Evolutionary conservation across 2,797 vertebrate species (phyloP).

Genomic region (Cephalopachus bancanus): DNA sequence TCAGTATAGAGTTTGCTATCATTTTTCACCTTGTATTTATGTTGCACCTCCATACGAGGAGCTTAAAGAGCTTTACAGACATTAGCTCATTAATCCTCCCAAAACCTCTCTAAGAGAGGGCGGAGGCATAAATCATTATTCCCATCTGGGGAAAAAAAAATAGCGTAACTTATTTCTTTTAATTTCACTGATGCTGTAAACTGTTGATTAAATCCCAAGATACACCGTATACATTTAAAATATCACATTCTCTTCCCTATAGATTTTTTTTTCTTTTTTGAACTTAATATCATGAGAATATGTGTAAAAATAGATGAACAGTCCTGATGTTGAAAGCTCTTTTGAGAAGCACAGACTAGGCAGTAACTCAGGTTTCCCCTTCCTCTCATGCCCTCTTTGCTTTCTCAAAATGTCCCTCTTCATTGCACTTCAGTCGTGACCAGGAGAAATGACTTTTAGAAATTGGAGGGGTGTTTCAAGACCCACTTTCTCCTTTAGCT

Average conservation of each 20-base stretch:
- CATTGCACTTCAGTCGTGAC: neutral
- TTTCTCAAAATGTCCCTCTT: constrained; percentile 35
- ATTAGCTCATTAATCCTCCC: constrained; percentile 81
- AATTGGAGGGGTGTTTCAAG: constrained; percentile 24
- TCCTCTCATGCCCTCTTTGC: neutral
- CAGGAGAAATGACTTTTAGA: constrained; percentile 52
- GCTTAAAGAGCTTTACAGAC: constrained; percentile 80
- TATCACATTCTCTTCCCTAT: constrained; percentile 50
- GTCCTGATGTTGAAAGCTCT: neutral
- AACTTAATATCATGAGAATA: constrained; percentile 48
- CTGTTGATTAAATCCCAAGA: constrained; percentile 76
- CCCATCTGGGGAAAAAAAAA: constrained; percentile 66
- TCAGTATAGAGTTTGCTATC: constrained; percentile 20
- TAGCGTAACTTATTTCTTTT: constrained; percentile 68
- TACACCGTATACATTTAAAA: constrained; percentile 70
- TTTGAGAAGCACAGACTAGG: constrained; percentile 34
- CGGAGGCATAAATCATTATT: constrained; percentile 78
- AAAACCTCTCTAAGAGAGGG: constrained; percentile 74
- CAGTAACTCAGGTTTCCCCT: neutral
- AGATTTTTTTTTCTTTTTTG: constrained; percentile 65
- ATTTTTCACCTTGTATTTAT: constrained; percentile 77
- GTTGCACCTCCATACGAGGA: constrained; percentile 63
- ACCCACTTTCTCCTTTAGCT: constrained; percentile 14
- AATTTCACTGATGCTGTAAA: constrained; percentile 75
- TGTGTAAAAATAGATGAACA: constrained; percentile 13